phyloP scores from a whole-genome alignment of 1,140 invertebrate genomes.

The Drosophila nebulosa region DNA sequence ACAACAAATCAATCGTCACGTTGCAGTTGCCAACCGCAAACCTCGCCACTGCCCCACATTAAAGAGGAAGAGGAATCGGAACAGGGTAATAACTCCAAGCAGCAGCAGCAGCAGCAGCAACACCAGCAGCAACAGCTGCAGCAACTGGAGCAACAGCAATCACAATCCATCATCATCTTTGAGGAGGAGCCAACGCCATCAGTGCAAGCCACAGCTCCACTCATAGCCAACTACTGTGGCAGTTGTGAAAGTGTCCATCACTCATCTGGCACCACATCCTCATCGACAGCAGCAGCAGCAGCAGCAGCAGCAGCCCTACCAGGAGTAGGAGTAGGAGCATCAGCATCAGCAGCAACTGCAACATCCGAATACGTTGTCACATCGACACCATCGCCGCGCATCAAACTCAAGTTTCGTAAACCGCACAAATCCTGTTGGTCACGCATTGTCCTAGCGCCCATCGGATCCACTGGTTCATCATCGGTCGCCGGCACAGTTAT shows the following conservation, averaged over 20 bases:
- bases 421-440: slow-evolving; percentile 77
- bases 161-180: slow-evolving; percentile 59
- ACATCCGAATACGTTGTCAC: slow-evolving; percentile 52
- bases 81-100: slow-evolving; percentile 82
- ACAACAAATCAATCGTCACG: slow-evolving; percentile 72
- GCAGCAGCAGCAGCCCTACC: slow-evolving; percentile 6
- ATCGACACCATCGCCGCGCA: slow-evolving; percentile 77
- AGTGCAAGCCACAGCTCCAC: slow-evolving; percentile 23
- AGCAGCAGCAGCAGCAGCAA: slow-evolving; percentile 30
- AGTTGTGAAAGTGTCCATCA: slow-evolving; percentile 76
- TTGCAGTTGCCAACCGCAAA: slow-evolving; percentile 73
- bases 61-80: slow-evolving; percentile 84
- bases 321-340: too few relatives aligned
- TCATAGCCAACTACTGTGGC: slow-evolving; percentile 44
- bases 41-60: slow-evolving; percentile 83
- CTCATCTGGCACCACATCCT: slow-evolving; percentile 62
- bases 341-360: not conserved
- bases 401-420: slow-evolving; percentile 77
- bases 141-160: slow-evolving; percentile 22
- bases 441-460: slow-evolving; percentile 71
- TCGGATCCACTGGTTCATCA: slow-evolving; percentile 46
- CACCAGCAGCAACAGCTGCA: slow-evolving; percentile 25
- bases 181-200: slow-evolving; percentile 26
- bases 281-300: slow-evolving; percentile 27
- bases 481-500: slow-evolving; percentile 62